Conservation (phyloP, 1,140 invertebrate species). For the Lethrus apterus region DNA sequence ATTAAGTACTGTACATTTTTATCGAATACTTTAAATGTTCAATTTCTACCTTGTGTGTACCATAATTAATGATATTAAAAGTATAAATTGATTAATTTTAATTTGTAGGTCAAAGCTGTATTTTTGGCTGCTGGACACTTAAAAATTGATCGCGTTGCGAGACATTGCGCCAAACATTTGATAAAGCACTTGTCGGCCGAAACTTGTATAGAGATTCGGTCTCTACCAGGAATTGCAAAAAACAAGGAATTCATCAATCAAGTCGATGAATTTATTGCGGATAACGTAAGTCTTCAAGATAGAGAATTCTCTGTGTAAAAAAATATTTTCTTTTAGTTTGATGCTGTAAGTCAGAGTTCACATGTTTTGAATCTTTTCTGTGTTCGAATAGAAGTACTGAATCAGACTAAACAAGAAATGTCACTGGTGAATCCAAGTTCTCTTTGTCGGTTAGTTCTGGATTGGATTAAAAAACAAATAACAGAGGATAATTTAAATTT, state of each 20-base stretch:
- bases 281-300: conserved; percentile 50
- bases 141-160: conserved; percentile 63
- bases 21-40: too few species aligned
- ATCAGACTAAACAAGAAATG: conserved; percentile 57
- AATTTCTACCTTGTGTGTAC: too few species aligned
- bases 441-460: conserved; percentile 59
- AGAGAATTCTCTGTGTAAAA: too few species aligned
- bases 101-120: conserved; percentile 63
- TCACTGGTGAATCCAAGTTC: conserved; percentile 49
- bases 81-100: too few species aligned
- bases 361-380: conserved; percentile 54
- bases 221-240: conserved; percentile 56
- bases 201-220: conserved; percentile 65
- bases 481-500: conserved; percentile 43
- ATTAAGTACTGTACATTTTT: too few species aligned
- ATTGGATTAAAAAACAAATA: conserved; percentile 57
- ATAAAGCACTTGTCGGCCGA: conserved; percentile 57
- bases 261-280: conserved; percentile 64
- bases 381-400: conserved; percentile 59
- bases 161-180: conserved; percentile 63
- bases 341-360: conserved; percentile 49
- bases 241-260: conserved; percentile 53
- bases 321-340: conserved; percentile 44
- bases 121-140: conserved; percentile 66
- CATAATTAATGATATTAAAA: too few species aligned